These are phyloP conservation scores for Halotydeus destructor DNA, from an alignment of 1,140 invertebrate species.

Conservation along the genomic window DNA sequence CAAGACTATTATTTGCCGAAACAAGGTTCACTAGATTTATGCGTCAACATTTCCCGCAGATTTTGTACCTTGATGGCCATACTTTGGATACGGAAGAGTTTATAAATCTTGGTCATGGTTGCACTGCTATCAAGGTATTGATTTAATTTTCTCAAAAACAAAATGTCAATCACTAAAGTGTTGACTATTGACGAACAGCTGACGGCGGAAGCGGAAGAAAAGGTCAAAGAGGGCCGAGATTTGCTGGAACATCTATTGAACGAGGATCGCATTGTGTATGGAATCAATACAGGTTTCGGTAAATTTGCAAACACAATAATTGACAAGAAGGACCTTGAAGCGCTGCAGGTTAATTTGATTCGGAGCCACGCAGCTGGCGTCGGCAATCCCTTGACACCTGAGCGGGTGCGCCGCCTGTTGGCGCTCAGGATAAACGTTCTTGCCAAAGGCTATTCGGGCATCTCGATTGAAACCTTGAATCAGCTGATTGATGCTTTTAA, in stretches of 20 bases:
- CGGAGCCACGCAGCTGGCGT: conserved; percentile 47
- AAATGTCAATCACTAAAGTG: neutral
- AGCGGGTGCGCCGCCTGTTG: conserved; percentile 41
- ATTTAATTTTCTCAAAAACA: neutral
- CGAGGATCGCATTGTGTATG: conserved; percentile 44
- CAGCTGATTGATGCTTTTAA: conserved; percentile 48
- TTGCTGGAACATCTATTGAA: conserved; percentile 38
- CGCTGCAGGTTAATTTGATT: conserved; percentile 46
- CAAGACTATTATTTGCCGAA: no score
- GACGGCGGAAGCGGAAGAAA: conserved; percentile 32
- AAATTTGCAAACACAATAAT: conserved; percentile 44
- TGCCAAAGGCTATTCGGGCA: conserved; percentile 48
- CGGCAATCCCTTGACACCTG: conserved; percentile 37
- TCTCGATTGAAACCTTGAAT: conserved; percentile 36
- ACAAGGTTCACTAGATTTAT: no score
- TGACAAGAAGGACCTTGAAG: conserved; percentile 33
- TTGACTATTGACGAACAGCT: conserved; percentile 22
- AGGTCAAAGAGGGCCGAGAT: conserved; percentile 31
- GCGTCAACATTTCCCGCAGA: conserved; percentile 22
- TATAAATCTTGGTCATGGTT: conserved; percentile 32
- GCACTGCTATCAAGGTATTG: conserved; percentile 35
- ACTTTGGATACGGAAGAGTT: conserved; percentile 36
- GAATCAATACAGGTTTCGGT: conserved; percentile 54
- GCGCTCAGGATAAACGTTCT: conserved; percentile 47
- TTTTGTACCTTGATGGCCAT: conserved; percentile 34